A percentile compares a stretch with the other conserved stretches of the same genome.
phyloP scores from a whole-genome alignment of 2,113 vertebrate species.

The Myotis lucifugus region DNA sequence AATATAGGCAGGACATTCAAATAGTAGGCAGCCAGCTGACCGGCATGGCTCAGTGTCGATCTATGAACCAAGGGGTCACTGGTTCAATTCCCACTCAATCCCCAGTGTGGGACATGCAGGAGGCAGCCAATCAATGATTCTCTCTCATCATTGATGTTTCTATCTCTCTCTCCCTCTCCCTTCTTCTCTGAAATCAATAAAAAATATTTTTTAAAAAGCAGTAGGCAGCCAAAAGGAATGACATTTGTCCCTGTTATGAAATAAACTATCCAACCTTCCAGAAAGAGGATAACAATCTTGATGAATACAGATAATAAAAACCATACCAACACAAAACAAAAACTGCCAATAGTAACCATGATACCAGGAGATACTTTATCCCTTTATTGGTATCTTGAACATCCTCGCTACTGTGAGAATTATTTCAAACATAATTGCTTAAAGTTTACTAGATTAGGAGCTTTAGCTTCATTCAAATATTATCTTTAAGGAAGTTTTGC shows the following conservation, averaged over 20 bases:
- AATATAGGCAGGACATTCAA: neutral
- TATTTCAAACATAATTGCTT: conserved; percentile 26
- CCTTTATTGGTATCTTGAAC: neutral
- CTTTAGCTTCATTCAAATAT: conserved; percentile 16
- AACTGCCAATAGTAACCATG: neutral
- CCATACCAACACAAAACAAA: neutral
- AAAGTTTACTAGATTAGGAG: neutral
- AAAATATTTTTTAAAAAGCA: neutral
- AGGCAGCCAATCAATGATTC: too few relatives aligned
- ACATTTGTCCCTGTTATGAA: neutral
- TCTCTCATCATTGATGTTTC: too few relatives aligned
- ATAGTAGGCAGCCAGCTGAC: neutral
- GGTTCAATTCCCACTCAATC: too few relatives aligned
- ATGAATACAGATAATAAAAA: neutral
- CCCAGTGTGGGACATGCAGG: too few relatives aligned
- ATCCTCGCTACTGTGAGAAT: neutral
- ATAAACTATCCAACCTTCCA: neutral
- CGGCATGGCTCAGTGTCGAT: too few relatives aligned
- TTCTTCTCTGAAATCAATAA: too few relatives aligned
- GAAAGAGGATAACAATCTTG: neutral
- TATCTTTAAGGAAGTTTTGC: neutral
- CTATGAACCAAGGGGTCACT: too few relatives aligned
- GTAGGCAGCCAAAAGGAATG: neutral
- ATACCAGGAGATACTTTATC: neutral
- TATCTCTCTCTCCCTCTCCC: too few relatives aligned